Percentiles rank a stretch among this genome's conserved stretches.
Conservation (phyloP, 2,797 vertebrate species). For the Mormyrus proboscirostris region DNA sequence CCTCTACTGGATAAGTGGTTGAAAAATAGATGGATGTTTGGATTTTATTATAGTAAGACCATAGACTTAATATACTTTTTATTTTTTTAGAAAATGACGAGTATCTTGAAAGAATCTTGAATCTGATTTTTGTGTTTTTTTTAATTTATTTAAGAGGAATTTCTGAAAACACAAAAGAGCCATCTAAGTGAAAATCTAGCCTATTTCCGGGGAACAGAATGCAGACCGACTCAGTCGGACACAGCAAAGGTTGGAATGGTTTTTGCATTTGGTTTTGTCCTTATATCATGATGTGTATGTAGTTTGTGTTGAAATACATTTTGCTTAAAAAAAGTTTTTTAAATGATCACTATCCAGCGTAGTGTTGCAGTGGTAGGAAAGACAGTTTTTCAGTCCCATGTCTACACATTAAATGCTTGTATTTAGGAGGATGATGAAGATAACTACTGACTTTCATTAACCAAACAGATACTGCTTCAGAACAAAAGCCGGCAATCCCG, state of each 20-base stretch:
- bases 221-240: slow-evolving; percentile 37
- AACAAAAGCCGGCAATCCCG: slow-evolving; percentile 52
- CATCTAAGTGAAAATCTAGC: slow-evolving; percentile 52
- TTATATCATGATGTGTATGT: neutral
- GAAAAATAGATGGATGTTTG: neutral
- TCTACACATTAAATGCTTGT: neutral
- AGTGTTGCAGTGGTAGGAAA: neutral
- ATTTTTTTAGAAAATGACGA: neutral
- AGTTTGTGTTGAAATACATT: neutral
- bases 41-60: neutral
- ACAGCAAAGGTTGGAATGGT: slow-evolving; percentile 48
- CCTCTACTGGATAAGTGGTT: neutral
- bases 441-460: neutral
- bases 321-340: neutral
- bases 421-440: neutral
- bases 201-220: slow-evolving; percentile 48
- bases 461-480: slow-evolving; percentile 51
- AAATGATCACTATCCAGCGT: neutral
- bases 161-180: slow-evolving; percentile 56
- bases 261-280: neutral
- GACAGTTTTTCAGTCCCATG: neutral
- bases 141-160: slow-evolving; percentile 51
- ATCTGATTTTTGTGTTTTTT: neutral
- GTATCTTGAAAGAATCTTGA: no score
- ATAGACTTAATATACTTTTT: neutral